Base-by-base conservation (phyloP, 2,797 vertebrate species). In the Gymnoscopelus braueri region DNA sequence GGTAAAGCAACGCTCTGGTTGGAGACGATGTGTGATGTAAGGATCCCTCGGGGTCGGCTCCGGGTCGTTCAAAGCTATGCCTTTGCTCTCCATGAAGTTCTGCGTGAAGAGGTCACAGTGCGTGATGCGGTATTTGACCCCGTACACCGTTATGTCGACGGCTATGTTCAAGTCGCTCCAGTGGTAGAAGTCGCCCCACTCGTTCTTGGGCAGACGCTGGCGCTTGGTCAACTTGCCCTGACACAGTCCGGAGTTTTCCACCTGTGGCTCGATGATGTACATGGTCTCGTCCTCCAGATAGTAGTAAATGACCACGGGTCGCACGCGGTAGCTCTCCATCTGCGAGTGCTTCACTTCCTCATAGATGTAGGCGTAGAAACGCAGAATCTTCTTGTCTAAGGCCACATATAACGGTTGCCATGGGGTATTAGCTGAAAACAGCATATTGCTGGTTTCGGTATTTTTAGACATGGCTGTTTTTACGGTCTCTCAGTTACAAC, bases 301-400 rank as follows among this genome's bases (percentile, higher is more conserved):
- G 84, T 99, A 99, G 79, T 94, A 96, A 55, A 99, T 85, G 12
- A 84, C 26, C 72, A 99, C 95, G 0, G 91, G 93, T 3, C 96
- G 96, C 52, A 99, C 84, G 0, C 95, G 90, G 72, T 85, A 91
- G 24, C 82, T 58, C 63, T 98, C 96, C 0, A 93, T 87, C 0
- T 92, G 53, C 0, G 96, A 97, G 52, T 88, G 39, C 26, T 86
- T 62, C 52, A 96, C 85, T 0, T 93, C 83, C 86, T 99, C 95
- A 78, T 90, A 79, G 84, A 99, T 97, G 90, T 96, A 98, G 3
- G 92, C 97, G 51, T 93, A 85, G 63, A 96, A 99, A 61, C 94
- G 93, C 78, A 99, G 89, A 61, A 97, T 92, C 97, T 99, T 98
- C 87, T 99, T 98, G 92, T 99, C 95, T 23, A 96, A 94, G 74